A percentile compares a stretch with the other conserved stretches of the same genome.
These are phyloP conservation scores for Myotis lucifugus DNA, from an alignment of 2,113 vertebrate species.

Conservation along the genomic window DNA sequence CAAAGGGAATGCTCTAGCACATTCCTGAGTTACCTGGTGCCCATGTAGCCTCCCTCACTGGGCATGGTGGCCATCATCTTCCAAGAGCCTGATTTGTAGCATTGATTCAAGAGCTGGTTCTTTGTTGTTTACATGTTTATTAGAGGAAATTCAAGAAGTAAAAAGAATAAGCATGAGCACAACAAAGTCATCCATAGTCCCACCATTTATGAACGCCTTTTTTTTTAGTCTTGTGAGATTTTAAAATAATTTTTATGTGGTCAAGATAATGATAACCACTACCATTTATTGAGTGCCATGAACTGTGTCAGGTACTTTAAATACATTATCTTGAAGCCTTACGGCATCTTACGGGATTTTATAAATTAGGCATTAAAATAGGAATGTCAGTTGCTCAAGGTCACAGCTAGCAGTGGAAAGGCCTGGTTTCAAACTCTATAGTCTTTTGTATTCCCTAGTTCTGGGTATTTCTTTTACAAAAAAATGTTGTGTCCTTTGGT, in stretches of 20 bases:
- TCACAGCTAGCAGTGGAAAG: constrained; percentile 23
- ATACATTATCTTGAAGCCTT: constrained; percentile 31
- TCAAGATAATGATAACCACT: constrained; percentile 24
- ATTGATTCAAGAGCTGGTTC: not conserved
- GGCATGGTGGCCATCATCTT: not conserved
- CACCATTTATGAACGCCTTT: not conserved
- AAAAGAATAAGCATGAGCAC: not conserved
- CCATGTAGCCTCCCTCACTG: not conserved
- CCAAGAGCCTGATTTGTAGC: not conserved
- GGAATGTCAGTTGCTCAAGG: not conserved
- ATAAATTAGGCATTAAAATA: constrained; percentile 48
- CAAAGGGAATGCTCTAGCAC: not conserved
- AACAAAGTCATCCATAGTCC: not conserved
- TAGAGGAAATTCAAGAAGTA: constrained; percentile 10
- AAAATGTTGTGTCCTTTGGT: not conserved
- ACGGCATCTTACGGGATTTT: not conserved
- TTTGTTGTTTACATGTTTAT: constrained; percentile 5
- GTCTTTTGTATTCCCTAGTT: constrained; percentile 10
- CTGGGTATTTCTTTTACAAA: not conserved
- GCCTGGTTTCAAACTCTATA: constrained; percentile 5
- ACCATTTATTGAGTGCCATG: not conserved
- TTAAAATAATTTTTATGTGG: not conserved
- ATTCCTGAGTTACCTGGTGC: not conserved
- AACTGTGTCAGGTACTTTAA: not conserved
- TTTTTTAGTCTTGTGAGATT: constrained; percentile 12